phyloP scores from a whole-genome alignment of 2,888 invertebrate genomes.

The Leptothorax acervorum region DNA sequence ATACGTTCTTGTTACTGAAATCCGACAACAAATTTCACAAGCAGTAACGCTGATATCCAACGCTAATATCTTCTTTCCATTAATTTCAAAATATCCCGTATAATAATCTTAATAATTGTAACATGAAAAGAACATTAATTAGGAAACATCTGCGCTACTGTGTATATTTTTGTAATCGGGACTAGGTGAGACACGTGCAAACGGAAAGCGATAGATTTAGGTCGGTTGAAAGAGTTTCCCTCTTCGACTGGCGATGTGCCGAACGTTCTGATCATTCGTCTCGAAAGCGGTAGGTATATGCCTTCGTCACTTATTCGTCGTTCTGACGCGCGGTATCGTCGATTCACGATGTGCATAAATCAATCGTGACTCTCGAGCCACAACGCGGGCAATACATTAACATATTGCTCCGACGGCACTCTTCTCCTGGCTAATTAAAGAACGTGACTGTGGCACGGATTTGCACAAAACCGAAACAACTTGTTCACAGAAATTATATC shows the following conservation, averaged over 20 bases:
- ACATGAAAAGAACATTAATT: neutral
- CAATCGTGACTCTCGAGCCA: slow-evolving; percentile 56
- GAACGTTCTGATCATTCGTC: slow-evolving; percentile 59
- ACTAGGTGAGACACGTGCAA: slow-evolving; percentile 70
- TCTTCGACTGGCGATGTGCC: slow-evolving; percentile 69
- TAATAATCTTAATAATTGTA: neutral
- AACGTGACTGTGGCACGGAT: slow-evolving; percentile 28
- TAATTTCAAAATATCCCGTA: neutral
- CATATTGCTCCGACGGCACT: slow-evolving; percentile 22
- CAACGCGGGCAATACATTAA: slow-evolving; percentile 45
- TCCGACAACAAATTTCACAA: neutral
- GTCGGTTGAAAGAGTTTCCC: slow-evolving; percentile 76
- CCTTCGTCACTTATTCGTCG: slow-evolving; percentile 57
- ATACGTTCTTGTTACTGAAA: neutral
- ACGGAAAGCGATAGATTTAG: slow-evolving; percentile 76
- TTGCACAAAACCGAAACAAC: neutral
- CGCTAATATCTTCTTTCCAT: neutral
- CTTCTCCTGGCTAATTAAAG: slow-evolving; percentile 35
- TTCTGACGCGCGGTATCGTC: slow-evolving; percentile 52
- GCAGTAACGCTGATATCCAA: neutral
- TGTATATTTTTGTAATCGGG: slow-evolving; percentile 55
- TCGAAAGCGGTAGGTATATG: slow-evolving; percentile 66
- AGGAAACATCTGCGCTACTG: neutral
- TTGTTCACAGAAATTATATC: neutral
- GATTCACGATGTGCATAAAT: slow-evolving; percentile 64